A percentile compares a stretch with the other conserved stretches of the same genome.
phyloP scores from a whole-genome alignment of 2,888 invertebrate genomes.

The Tenthredo scrophulariae region DNA sequence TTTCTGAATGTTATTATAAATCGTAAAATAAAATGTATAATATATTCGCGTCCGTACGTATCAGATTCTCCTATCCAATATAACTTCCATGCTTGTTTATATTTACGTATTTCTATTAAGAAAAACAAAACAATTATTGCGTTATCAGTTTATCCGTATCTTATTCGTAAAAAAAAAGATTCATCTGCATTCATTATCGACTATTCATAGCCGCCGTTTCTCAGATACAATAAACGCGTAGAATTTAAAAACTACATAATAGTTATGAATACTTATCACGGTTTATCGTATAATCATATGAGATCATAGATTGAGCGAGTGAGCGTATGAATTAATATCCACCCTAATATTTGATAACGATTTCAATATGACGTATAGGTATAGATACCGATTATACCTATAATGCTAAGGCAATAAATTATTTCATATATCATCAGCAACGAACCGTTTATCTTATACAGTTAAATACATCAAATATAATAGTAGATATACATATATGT shows the following conservation, averaged over 20 bases:
- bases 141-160: background rate
- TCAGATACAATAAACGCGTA: background rate
- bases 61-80: background rate
- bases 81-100: background rate
- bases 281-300: too few relatives aligned
- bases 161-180: background rate
- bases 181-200: background rate
- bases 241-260: background rate
- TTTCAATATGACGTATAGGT: background rate
- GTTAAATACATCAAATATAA: background rate
- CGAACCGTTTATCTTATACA: conserved; percentile 32
- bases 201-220: background rate
- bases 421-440: conserved; percentile 13
- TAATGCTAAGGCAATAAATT: background rate
- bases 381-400: background rate
- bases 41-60: background rate
- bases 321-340: background rate
- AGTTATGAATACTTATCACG: too few relatives aligned
- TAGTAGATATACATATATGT: background rate
- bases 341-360: background rate
- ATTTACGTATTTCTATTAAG: background rate
- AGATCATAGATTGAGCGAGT: background rate
- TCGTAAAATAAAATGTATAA: background rate
- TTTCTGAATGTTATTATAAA: background rate
- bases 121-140: background rate